phyloP scores from a whole-genome alignment of 2,888 invertebrate genomes.

The Rhimphoctona megacephalus region DNA sequence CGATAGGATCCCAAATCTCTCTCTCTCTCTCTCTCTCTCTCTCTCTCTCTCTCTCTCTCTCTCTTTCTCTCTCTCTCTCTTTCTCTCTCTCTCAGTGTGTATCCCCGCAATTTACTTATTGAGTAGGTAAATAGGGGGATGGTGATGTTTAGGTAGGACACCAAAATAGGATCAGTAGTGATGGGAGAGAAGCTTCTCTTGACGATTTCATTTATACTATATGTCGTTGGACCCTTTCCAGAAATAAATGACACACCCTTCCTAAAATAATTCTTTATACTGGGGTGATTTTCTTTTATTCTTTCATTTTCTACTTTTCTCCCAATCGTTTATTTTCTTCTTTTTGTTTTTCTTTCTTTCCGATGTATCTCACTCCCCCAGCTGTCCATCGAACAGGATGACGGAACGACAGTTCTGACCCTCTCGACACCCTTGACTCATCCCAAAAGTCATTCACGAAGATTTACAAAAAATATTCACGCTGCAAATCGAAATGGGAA shows the following conservation, averaged over 20 bases:
- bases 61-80: too few relatives aligned
- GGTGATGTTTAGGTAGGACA: constrained; percentile 14
- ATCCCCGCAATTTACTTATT: constrained; percentile 8
- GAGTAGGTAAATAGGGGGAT: constrained; percentile 26
- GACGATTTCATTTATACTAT: constrained; percentile 39
- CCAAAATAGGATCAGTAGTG: constrained; percentile 53
- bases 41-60: constrained; percentile 11
- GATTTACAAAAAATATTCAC: constrained; percentile 71
- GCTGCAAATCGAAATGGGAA: constrained; percentile 58
- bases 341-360: constrained; percentile 18
- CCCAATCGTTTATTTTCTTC: constrained; percentile 8
- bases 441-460: constrained; percentile 44
- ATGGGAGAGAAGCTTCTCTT: constrained; percentile 16
- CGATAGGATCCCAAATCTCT: neutral
- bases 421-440: constrained; percentile 28
- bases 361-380: constrained; percentile 3
- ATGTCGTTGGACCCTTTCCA: constrained; percentile 28
- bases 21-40: neutral
- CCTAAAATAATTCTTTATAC: constrained; percentile 44
- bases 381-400: constrained; percentile 22
- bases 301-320: constrained; percentile 26
- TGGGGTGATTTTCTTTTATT: constrained; percentile 17
- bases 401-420: constrained; percentile 30
- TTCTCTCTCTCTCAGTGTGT: constrained; percentile 1
- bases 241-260: constrained; percentile 50